Conservation (phyloP, 1,140 invertebrate genomes). For the Formica exsecta region DNA sequence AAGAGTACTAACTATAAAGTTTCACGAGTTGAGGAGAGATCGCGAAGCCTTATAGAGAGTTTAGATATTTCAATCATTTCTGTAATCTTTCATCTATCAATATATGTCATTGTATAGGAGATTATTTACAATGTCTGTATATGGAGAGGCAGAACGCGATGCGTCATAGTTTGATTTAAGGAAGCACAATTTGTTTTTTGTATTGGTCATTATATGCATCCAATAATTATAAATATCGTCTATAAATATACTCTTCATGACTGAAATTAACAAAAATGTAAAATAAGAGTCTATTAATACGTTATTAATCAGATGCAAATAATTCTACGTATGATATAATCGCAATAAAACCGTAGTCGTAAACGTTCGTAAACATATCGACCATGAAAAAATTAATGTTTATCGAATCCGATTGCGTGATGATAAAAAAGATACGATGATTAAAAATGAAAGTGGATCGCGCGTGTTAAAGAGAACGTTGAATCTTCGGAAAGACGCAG, state of each 20-base stretch:
- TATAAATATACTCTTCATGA: not conserved
- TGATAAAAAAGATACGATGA: slow-evolving; percentile 18
- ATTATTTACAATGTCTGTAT: slow-evolving; percentile 42
- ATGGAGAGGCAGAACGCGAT: not conserved
- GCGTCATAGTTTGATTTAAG: not conserved
- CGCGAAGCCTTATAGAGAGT: slow-evolving; percentile 46
- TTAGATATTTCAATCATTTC: slow-evolving; percentile 69
- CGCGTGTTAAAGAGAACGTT: slow-evolving; percentile 10
- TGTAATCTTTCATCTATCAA: slow-evolving; percentile 74
- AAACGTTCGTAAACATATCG: slow-evolving; percentile 20
- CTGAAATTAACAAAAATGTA: slow-evolving; percentile 49
- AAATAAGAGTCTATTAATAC: slow-evolving; percentile 25
- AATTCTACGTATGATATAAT: slow-evolving; percentile 44
- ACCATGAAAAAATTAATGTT: slow-evolving; percentile 37
- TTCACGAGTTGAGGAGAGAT: slow-evolving; percentile 77
- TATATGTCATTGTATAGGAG: slow-evolving; percentile 61
- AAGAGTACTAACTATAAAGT: slow-evolving; percentile 77
- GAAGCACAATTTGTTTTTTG: slow-evolving; percentile 10
- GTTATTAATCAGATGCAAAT: slow-evolving; percentile 32
- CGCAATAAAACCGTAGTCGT: slow-evolving; percentile 50
- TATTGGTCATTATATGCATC: slow-evolving; percentile 2
- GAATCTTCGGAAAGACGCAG: slow-evolving; percentile 34
- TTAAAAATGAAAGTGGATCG: slow-evolving; percentile 33
- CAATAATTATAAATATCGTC: slow-evolving; percentile 33
- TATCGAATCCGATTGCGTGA: slow-evolving; percentile 23